Conservation (phyloP, 1,140 invertebrate genomes). For the Trachymyrmex cornetzi region DNA sequence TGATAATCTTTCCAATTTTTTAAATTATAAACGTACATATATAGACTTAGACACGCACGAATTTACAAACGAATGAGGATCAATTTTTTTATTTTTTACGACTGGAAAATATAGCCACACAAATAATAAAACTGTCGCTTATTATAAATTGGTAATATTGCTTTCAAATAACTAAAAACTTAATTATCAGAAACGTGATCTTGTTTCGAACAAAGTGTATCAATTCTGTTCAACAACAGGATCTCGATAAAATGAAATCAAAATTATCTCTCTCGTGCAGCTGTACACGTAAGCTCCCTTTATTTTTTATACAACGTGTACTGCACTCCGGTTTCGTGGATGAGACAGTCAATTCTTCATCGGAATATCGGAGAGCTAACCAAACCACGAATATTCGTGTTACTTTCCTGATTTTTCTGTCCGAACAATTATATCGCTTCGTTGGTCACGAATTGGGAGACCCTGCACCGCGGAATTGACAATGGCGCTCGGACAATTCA, state of each 20-base stretch:
- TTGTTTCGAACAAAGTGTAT: neutral
- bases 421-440: constrained; percentile 20
- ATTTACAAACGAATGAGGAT: neutral
- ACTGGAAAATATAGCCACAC: neutral
- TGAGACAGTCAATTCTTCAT: neutral
- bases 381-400: constrained; percentile 9
- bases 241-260: neutral
- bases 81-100: neutral
- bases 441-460: constrained; percentile 3
- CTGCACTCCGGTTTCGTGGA: neutral
- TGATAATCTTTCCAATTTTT: neutral
- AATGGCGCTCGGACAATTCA: constrained; percentile 56
- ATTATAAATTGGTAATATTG: neutral
- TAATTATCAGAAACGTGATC: neutral
- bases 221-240: neutral
- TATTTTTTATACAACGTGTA: neutral
- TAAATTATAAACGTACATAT: neutral
- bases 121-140: neutral
- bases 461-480: constrained; percentile 39
- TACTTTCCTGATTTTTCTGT: constrained; percentile 22
- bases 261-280: neutral
- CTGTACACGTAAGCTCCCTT: neutral
- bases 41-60: neutral
- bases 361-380: neutral
- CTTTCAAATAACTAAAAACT: neutral